Conservation (phyloP, 2,888 invertebrate genomes). For the Calliopum simillimum region DNA sequence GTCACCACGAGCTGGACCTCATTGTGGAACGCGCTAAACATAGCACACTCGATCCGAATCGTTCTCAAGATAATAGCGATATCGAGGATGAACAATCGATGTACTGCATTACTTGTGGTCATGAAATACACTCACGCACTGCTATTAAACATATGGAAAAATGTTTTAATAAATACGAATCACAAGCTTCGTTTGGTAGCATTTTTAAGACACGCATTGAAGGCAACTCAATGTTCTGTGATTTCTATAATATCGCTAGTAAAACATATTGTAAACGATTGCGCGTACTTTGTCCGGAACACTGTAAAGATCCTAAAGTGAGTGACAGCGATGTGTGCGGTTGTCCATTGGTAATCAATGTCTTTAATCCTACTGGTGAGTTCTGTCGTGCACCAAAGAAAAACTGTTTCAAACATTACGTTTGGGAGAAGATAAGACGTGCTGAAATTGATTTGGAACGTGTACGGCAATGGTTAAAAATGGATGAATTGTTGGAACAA, state of each 20-base stretch:
- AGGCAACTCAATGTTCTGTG: slow-evolving; percentile 97
- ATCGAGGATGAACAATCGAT: slow-evolving; percentile 78
- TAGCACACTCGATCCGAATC: slow-evolving; percentile 74
- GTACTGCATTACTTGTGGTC: slow-evolving; percentile 97
- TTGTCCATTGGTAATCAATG: slow-evolving; percentile 86
- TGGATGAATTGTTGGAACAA: slow-evolving; percentile 94
- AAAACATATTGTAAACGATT: slow-evolving; percentile 96
- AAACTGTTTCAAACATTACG: slow-evolving; percentile 89
- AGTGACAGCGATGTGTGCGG: slow-evolving; percentile 91
- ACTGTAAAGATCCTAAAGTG: slow-evolving; percentile 94
- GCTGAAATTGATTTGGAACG: slow-evolving; percentile 96
- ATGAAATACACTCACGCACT: slow-evolving; percentile 91
- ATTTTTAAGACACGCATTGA: slow-evolving; percentile 94
- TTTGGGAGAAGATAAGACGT: slow-evolving; percentile 94
- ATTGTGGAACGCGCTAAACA: slow-evolving; percentile 83
- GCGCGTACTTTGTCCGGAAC: slow-evolving; percentile 96
- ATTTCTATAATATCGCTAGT: slow-evolving; percentile 89
- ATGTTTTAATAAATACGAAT: slow-evolving; percentile 97
- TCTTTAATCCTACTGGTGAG: slow-evolving; percentile 86
- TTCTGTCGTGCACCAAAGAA: slow-evolving; percentile 91
- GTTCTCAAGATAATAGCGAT: slow-evolving; percentile 72
- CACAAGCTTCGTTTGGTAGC: slow-evolving; percentile 96
- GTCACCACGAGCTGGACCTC: slow-evolving; percentile 82
- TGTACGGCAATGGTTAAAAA: slow-evolving; percentile 90
- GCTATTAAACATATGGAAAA: slow-evolving; percentile 98